phyloP scores from a whole-genome alignment of 2,113 vertebrate species.

The Myotis lucifugus region DNA sequence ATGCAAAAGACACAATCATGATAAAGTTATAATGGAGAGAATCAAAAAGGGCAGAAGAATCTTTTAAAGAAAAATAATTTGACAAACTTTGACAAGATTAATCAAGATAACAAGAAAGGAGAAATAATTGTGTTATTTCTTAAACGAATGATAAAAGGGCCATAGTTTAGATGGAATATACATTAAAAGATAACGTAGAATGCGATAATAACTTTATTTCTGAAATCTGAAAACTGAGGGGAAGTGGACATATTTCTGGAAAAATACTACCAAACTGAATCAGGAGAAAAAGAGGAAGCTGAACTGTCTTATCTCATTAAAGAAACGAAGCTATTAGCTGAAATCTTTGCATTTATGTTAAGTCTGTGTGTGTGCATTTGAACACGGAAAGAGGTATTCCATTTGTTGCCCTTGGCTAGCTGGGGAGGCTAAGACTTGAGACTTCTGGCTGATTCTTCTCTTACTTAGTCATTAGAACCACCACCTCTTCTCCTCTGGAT shows the following conservation, averaged over 20 bases:
- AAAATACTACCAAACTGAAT: neutral
- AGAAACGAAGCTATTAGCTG: neutral
- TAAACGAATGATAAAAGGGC: neutral
- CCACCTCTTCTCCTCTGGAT: neutral
- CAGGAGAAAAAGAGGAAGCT: neutral
- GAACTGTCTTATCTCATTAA: neutral
- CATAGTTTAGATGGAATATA: neutral
- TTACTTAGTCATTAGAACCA: neutral
- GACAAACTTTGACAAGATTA: neutral
- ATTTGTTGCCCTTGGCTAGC: neutral
- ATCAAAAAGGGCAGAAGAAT: neutral
- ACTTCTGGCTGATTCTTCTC: neutral
- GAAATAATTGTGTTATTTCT: neutral
- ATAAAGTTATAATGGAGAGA: neutral
- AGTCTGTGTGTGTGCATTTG: neutral
- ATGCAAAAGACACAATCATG: neutral
- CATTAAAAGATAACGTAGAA: neutral
- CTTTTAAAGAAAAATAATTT: constrained; percentile 36
- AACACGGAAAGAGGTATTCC: neutral
- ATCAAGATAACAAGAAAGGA: neutral
- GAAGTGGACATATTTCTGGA: neutral
- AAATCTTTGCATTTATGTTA: neutral
- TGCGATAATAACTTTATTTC: neutral
- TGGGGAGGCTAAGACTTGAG: no score
- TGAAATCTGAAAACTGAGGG: neutral